A percentile compares a stretch with the other conserved stretches of the same genome.
Evolutionary conservation across 2,888 invertebrate species (phyloP).

Genomic region (Pocota personata): DNA sequence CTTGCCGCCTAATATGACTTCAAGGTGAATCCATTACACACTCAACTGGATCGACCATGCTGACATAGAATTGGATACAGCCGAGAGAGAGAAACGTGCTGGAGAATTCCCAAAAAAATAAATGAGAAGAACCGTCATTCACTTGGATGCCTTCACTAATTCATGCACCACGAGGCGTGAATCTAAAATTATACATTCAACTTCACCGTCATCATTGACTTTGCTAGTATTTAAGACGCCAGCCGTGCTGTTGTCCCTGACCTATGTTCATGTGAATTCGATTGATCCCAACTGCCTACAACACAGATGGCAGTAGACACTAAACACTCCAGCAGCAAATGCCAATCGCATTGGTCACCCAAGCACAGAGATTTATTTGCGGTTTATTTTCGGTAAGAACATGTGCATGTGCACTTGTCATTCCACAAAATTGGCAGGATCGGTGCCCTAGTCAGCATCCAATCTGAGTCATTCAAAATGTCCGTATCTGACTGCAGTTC

Average conservation of each 20-base stretch:
- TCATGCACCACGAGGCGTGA: conserved; percentile 10
- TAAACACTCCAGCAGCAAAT: conserved; percentile 14
- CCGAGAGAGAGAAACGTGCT: conserved; percentile 22
- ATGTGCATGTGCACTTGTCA: conserved; percentile 47
- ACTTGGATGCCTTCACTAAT: neutral
- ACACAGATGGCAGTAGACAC: neutral
- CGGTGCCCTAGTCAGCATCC: conserved; percentile 14
- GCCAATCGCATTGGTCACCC: conserved; percentile 46
- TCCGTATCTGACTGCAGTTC: conserved; percentile 3
- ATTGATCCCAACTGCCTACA: conserved; percentile 54
- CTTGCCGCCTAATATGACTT: conserved; percentile 37
- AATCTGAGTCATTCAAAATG: conserved; percentile 42
- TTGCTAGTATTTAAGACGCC: conserved; percentile 51
- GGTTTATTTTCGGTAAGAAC: conserved; percentile 23
- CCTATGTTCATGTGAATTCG: conserved; percentile 53
- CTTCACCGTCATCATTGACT: conserved; percentile 51
- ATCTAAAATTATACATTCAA: conserved; percentile 48
- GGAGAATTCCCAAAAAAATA: conserved; percentile 54
- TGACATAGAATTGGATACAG: conserved; percentile 6
- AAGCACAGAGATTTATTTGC: conserved; percentile 28
- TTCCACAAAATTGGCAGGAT: conserved; percentile 58
- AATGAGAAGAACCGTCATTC: conserved; percentile 20
- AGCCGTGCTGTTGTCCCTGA: conserved; percentile 51
- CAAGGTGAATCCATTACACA: conserved; percentile 69
- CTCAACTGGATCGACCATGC: conserved; percentile 35